These are phyloP conservation scores for Rhagonycha lutea DNA, from an alignment of 2,888 invertebrate species.

Conservation along the genomic window DNA sequence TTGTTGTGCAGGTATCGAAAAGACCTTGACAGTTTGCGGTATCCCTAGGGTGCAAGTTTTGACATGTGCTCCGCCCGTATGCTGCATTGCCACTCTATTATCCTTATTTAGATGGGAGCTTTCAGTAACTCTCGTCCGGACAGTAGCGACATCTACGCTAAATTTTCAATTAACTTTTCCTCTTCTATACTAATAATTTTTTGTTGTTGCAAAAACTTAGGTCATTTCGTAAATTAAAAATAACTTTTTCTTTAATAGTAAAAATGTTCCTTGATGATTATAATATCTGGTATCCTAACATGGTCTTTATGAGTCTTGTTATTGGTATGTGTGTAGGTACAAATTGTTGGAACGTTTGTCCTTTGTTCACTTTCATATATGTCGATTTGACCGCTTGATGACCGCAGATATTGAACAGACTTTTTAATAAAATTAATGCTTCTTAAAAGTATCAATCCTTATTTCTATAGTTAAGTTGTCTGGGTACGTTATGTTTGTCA, in stretches of 20 bases:
- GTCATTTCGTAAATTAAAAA: neutral
- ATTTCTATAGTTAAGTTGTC: conserved; percentile 19
- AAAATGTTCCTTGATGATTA: neutral
- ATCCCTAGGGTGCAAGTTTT: conserved; percentile 40
- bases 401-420: conserved; percentile 9
- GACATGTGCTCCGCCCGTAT: conserved; percentile 40
- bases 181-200: neutral
- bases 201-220: neutral
- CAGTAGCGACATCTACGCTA: conserved; percentile 19
- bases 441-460: conserved; percentile 18
- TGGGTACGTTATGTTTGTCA: conserved; percentile 23
- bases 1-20: conserved; percentile 8
- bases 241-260: neutral
- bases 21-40: conserved; percentile 39
- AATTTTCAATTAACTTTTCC: neutral
- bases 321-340: conserved; percentile 7
- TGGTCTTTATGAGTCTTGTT: neutral
- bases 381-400: conserved; percentile 20
- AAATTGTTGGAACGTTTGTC: neutral
- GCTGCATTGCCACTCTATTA: conserved; percentile 25
- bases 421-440: conserved; percentile 6
- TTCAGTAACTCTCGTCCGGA: conserved; percentile 17
- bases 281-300: neutral
- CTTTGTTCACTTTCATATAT: conserved; percentile 10
- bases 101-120: conserved; percentile 5